Evolutionary conservation across 2,113 vertebrate genomes (phyloP), one percentile per base, ranked within the genome.

Genomic region (Thymallus thymallus): DNA sequence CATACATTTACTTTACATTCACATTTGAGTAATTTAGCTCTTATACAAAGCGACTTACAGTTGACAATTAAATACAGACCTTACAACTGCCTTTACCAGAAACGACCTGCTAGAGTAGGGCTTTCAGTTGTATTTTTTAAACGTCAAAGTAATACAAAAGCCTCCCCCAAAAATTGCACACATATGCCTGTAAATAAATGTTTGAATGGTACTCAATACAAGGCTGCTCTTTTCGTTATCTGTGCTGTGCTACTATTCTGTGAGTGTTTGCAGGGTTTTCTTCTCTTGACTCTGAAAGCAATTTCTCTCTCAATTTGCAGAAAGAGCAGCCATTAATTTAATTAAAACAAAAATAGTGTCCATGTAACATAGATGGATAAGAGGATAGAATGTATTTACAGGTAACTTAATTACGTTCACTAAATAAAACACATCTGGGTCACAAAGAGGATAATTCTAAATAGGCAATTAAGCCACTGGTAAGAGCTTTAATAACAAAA

Each of bases 361-460:
- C 66, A 48, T 85, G 78, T 83, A 86, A 89, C 84, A 85, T 77
- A 90, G 89, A 93, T 86, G 80, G 87, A 92, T 91, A 88, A 71
- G 75, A 68, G 63, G 35, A 45, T 74, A 68, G 1, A 75, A 86
- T 83, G 91, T 91, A 94, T 92, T 92, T 93, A 92, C 91, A 92
- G 91, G 88, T 92, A 91, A 87, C 91, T 91, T 92, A 91, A 92
- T 93, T 90, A 90, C 88, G 85, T 85, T 88, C 82, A 76, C 83
- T 86, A 90, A 91, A 92, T 92, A 90, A 92, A 92, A 91, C 89
- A 84, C 90, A 92, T 88, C 89, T 88, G 87, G 90, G 92, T 91
- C 90, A 91, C 79, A 87, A 87, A 89, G 89, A 89, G 81, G 85
- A 91, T 84, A 92, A 90, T 90, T 90, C 87, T 89, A 92, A 91